Evolutionary conservation across 2,888 invertebrate species (phyloP), one percentile per base, ranked within the genome.

Genomic region (Amphipyra berbera): DNA sequence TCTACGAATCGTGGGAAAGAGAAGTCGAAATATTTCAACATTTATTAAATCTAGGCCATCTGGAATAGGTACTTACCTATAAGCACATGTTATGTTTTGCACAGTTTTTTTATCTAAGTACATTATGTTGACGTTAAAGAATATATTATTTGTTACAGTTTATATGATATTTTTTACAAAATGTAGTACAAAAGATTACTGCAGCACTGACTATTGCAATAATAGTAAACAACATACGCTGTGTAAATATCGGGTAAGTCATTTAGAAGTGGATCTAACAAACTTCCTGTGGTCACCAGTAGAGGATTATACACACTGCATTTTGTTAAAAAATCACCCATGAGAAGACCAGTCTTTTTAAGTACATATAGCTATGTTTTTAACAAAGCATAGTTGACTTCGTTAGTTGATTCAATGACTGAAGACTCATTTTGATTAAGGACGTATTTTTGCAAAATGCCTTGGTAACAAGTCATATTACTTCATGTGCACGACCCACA

Each of bases 161-260:
- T 57, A 67, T 53, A 33, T 74, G 50, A 15, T 61, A 59, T 69
- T 70, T 71, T 53, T 78, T 21, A 50, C 68, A 14, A 67, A 66
- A 68, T 82, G 81, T 68, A 49, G 66, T 53, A 76, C 82, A 45
- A 80, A 79, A 74, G 82, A 87, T 76, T 87, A 88, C 68, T 92
- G 91, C 66, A 78, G 73, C 59, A 53, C 77, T 13, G 77, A 81
- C 48, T 81, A 78, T 76, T 92, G 90, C 64, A 81, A 82, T 65
- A 84, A 85, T 40, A 88, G 76, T 54, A 87, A 87, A 63, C 83
- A 89, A 62, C 87, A 90, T 57, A 86, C 83, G 2, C 77, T 90
- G 60, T 93, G 92, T 76, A 87, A 85, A 85, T 90, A 85, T 78
- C 83, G 77, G 86, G 92, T 92, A 72, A 68, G 79, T 75, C 53